Evolutionary conservation across 2,888 invertebrate species (phyloP).

Genomic region (Andrena chrysosceles): DNA sequence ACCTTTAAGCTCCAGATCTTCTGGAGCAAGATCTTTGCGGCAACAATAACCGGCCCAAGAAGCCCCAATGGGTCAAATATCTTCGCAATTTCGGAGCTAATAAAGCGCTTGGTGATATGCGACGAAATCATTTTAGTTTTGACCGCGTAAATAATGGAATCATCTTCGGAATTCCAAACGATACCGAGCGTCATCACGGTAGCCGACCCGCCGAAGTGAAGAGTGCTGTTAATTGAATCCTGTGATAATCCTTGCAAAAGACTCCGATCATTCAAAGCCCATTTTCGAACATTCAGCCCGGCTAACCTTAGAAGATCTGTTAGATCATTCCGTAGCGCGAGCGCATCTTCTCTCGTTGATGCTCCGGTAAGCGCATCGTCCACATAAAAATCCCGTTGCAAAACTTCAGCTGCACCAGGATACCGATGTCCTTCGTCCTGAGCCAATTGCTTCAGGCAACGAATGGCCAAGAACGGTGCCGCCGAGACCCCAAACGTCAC

Average conservation of each 20-base stretch:
- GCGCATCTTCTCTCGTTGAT: neutral
- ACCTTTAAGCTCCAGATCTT: neutral
- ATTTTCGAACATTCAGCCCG: neutral
- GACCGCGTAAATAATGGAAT: neutral
- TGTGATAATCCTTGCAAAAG: neutral
- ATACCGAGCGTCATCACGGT: neutral
- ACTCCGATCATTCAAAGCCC: neutral
- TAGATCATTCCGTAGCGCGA: neutral
- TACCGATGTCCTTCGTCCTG: neutral
- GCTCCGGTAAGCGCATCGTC: slow-evolving; percentile 6
- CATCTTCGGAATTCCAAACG: too few relatives aligned
- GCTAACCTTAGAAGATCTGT: neutral
- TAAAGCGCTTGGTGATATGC: neutral
- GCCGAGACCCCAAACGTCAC: neutral
- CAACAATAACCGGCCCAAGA: neutral
- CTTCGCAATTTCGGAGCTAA: neutral
- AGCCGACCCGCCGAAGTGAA: neutral
- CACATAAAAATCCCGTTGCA: slow-evolving; percentile 2
- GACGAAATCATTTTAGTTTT: neutral
- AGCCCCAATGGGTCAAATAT: neutral
- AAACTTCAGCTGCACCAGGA: neutral
- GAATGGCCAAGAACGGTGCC: slow-evolving; percentile 1
- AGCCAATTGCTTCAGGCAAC: neutral
- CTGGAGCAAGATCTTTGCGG: neutral
- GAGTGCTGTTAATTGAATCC: neutral